Base-by-base conservation (phyloP, 2,888 invertebrate species). In the Melanophora roralis region DNA sequence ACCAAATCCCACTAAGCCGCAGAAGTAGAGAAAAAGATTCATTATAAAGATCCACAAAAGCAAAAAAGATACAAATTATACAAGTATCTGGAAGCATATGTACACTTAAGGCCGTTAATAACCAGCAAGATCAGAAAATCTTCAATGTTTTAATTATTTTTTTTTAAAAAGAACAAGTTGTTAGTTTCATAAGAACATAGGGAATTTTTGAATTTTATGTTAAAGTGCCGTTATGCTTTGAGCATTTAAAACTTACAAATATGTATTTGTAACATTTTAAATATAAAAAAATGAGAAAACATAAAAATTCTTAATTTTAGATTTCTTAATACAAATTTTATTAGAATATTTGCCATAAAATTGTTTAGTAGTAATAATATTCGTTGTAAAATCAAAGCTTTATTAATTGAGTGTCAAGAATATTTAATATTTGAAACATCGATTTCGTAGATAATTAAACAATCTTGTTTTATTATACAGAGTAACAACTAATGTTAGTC, bases 141-240 rank as follows among this genome's bases (percentile, higher is more conserved):
- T n/a, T 51, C 2, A 53, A 53, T 53, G 32, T 53, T 53, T 53
- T 34, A 34, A 53, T 11, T 14, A 53, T 53, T 53, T 34, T 16
- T 11, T 34, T 3, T 27, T 5, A 27, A 16, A 9, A 4, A 14
- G 1, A 27, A 27, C 8, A 14, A 27, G 4, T 53, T 16, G 32
- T 16, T 53, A 16, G 16, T 45, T 43, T 43, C 14, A 12, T 43
- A 1, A 43, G 40, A 43, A 27, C 16, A 21, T 36, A 11, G 19
- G 11, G 11, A 27, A 53, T 8, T 34, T 5, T 11, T 49, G 12
- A 49, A 5, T 53, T 32, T 51, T 53, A 38, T 47, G 1, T 34
- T 9, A 21, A 49, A 36, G 2, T 1, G 16, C 23, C 23, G 64
- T 51, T 65, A 65, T 51, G 64, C 49, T 65, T 49, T 65, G 38